A percentile compares a stretch with the other conserved stretches of the same genome.
Evolutionary conservation across 2,113 vertebrate species (phyloP).

Genomic region (Pelecanoides urinatrix): DNA sequence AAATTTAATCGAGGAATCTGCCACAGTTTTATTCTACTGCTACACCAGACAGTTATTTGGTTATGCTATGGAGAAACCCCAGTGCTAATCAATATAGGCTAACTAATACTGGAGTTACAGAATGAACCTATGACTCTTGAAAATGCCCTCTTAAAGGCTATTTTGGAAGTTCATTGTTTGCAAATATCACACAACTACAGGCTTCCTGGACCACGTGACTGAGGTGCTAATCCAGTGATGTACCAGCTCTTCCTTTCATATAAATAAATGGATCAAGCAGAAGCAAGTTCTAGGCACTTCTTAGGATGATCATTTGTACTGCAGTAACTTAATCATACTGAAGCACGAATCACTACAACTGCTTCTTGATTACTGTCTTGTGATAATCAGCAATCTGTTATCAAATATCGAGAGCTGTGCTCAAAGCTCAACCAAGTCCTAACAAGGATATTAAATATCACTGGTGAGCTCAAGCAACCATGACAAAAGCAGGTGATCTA

Average conservation of each 20-base stretch:
- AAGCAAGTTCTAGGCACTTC: background rate
- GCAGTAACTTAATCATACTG: background rate
- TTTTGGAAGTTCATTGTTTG: background rate
- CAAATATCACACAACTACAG: background rate
- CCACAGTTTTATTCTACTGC: background rate
- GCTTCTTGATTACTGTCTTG: background rate
- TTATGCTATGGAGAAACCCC: background rate
- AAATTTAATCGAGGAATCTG: constrained; percentile 5
- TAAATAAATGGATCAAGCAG: background rate
- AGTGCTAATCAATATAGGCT: background rate
- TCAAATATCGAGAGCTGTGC: background rate
- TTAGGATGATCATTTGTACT: background rate
- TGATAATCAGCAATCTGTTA: background rate
- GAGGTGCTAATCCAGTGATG: background rate
- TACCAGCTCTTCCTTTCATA: background rate
- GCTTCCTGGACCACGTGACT: background rate
- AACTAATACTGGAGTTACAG: background rate
- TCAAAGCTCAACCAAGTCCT: background rate
- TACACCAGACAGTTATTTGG: background rate
- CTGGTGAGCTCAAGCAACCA: background rate
- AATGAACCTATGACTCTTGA: background rate
- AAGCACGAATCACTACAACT: background rate
- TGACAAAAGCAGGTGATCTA: background rate
- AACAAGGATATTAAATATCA: background rate
- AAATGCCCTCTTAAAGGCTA: background rate